Base-by-base conservation (phyloP, 2,888 invertebrate species). In the Branchellion lobata region DNA sequence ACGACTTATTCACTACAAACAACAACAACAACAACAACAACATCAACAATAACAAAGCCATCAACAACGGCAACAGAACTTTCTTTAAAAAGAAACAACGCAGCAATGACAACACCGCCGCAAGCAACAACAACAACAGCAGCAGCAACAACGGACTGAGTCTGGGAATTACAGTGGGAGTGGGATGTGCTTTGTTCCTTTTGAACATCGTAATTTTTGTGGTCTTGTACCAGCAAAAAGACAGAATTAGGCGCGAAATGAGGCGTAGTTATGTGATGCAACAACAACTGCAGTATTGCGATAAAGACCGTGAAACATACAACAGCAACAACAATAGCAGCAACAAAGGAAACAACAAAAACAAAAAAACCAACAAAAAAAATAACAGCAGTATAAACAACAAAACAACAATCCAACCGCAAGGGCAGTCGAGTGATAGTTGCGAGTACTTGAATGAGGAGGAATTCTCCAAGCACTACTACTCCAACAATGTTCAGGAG, bases 141-240 rank as follows among this genome's bases (percentile, higher is more conserved):
- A 51, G 24, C 53, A 77, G 40, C 33, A 80, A 76, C 65, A 65
- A 57, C 29, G 69, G 81, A 11, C 61, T 83, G 47, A 81, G 86
- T 21, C 80, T 87, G 27, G 86, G 86, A 81, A 84, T 86, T 31
- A 86, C 85, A 8, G 94, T 96, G 84, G 96, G 95, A 71, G 95
- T 96, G 82, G 96, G 96, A 51, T 95, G 95, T 86, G 94, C 94
- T 3, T 88, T 96, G 81, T 90, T 96, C 34, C 94, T 96, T 84
- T 89, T 96, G 1, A 96, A 96, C 86, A 93, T 96, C 68, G 89
- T 96, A 36, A 94, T 96, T 85, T 96, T 96, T 86, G 95, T 95
- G 78, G 95, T 94, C 2, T 94, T 96, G 0, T 96, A 95, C 87
- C 96, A 96, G 86, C 95, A 96, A 86, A 84, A 88, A 78, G 87